Conservation (phyloP, 2,888 invertebrate genomes). For the Unio pictorum region DNA sequence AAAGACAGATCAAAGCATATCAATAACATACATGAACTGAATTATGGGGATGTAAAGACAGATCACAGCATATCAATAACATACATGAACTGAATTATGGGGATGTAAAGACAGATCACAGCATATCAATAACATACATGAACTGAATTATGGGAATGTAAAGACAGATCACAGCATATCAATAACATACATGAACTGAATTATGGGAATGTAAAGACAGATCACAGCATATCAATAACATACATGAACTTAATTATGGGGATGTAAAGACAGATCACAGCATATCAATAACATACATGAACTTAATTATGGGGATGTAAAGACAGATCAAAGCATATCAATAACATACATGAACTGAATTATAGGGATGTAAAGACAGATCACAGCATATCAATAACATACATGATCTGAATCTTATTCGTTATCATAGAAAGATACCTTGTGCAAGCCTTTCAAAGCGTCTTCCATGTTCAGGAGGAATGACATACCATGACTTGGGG, state of each 20-base stretch:
- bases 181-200: no score
- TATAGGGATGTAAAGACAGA: not conserved
- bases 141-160: not conserved
- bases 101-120: not conserved
- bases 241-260: not conserved
- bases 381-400: not conserved
- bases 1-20: not conserved
- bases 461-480: constrained; percentile 95
- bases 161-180: not conserved
- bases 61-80: no score
- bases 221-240: not conserved
- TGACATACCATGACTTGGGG: constrained; percentile 93
- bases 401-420: not conserved
- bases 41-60: not conserved
- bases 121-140: not conserved
- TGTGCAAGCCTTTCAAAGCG: constrained; percentile 91
- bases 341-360: no score
- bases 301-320: not conserved
- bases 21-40: not conserved
- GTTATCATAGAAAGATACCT: constrained; percentile 43
- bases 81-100: no score
- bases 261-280: not conserved
- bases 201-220: not conserved
- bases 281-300: not conserved
- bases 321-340: not conserved